Conservation (phyloP, 2,888 invertebrate genomes). For the Meiosimyza decipiens region DNA sequence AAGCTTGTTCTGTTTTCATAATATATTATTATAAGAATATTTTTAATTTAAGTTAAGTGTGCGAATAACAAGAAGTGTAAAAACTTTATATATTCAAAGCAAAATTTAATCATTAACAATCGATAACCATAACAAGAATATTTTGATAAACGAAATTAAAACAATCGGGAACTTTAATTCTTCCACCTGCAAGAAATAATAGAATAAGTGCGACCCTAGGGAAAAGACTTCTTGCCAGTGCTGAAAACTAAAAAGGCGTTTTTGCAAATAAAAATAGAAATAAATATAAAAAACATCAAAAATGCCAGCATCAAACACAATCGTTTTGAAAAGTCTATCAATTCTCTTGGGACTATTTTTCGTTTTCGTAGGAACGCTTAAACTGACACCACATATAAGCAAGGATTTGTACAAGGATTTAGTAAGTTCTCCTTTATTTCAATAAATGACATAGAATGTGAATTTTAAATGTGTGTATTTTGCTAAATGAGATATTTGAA, state of each 20-base stretch:
- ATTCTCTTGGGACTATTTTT: conserved; percentile 93
- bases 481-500: not conserved
- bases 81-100: not conserved
- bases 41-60: conserved; percentile 25
- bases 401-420: conserved; percentile 96
- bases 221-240: conserved; percentile 1
- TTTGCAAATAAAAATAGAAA: conserved; percentile 3
- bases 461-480: not conserved
- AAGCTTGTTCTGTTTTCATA: conserved; percentile 7
- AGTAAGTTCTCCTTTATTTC: conserved; percentile 72
- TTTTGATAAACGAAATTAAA: not conserved
- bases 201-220: no score
- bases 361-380: conserved; percentile 93
- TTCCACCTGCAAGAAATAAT: no score
- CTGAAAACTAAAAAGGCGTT: not conserved
- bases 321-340: conserved; percentile 91
- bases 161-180: not conserved
- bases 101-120: not conserved
- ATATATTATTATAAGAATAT: conserved; percentile 18
- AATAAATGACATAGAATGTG: not conserved
- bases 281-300: conserved; percentile 39
- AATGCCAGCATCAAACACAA: conserved; percentile 70
- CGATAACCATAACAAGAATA: no score
- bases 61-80: conserved; percentile 33
- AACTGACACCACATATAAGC: conserved; percentile 89